Evolutionary conservation across 2,888 invertebrate species (phyloP), one percentile per base, ranked within the genome.

Genomic region (Coelinius sp.): DNA sequence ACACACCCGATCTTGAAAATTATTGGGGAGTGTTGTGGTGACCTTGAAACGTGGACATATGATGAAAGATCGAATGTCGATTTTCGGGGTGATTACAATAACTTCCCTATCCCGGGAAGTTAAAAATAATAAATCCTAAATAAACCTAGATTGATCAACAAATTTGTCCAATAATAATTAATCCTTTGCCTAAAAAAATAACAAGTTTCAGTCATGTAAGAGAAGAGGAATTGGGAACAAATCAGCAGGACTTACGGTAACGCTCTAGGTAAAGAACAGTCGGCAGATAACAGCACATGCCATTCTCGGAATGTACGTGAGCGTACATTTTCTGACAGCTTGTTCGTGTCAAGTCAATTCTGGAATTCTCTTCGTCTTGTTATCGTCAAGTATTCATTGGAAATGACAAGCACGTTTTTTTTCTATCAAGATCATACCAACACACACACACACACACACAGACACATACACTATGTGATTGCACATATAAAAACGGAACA

Each of bases 221-320:
- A 20, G 22, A 22, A 31, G 8, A 14, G 6, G 12, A 68, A 68
- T 20, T 35, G 56, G 46, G 22, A 44, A 53, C 22, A 59, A 74
- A 46, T 62, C 27, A 59, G 22, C 8, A 53, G 59, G 74, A 86
- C 86, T 86, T 83, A 86, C 86, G 85, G 74, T 83, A 85, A 77
- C 84, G 82, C 73, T 86, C 86, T 69, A 86, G 80, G 76, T 86
- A 85, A 68, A 85, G 82, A 64, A 85, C 82, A 27, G 84, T 85
- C 24, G 86, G 86, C 75, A 86, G 79, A 79, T 85, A 86, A 82
- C 86, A 86, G 82, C 86, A 86, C 82, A 85, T 84, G 84, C 86
- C 86, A 79, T 86, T 86, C 75, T 85, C 86, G 10, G 84, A 84
- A 77, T 86, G 85, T 78, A 85, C 81, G 82, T 86, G 86, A 73